Percentiles rank a stretch among this genome's conserved stretches.
These are phyloP conservation scores for Philopotamus ludificatus DNA, from an alignment of 1,140 invertebrate species.

Conservation along the genomic window DNA sequence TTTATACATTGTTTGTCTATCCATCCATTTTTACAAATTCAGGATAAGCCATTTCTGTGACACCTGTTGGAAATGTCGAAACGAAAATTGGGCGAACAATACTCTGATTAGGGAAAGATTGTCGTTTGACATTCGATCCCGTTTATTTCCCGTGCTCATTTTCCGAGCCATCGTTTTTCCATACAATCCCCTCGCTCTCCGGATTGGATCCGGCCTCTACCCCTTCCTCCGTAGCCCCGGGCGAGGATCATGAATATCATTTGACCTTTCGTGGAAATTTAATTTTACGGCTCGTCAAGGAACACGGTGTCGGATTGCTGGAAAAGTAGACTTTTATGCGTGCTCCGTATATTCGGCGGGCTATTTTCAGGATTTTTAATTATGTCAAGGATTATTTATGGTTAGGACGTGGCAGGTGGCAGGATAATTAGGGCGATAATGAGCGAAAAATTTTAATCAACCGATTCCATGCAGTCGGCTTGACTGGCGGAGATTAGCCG, in stretches of 20 bases:
- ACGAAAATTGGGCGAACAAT: not conserved
- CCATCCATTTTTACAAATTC: too few species aligned
- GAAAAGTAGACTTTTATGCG: not conserved
- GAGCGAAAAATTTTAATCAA: too few species aligned
- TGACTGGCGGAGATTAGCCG: too few species aligned
- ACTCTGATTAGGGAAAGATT: slow-evolving; percentile 3
- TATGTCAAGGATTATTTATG: not conserved
- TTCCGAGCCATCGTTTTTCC: too few species aligned
- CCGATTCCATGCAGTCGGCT: too few species aligned
- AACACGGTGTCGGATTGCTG: not conserved
- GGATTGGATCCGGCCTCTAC: not conserved
- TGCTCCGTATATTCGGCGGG: not conserved
- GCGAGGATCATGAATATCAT: slow-evolving; percentile 7
- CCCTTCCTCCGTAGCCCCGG: not conserved
- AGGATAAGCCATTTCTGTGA: too few species aligned
- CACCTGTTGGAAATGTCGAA: slow-evolving; percentile 5
- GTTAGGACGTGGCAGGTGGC: not conserved
- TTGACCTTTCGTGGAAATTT: slow-evolving; percentile 10
- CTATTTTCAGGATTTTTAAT: not conserved
- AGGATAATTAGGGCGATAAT: too few species aligned
- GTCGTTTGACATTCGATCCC: not conserved
- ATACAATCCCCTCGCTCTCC: not conserved
- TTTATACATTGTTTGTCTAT: too few species aligned
- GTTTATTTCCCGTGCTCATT: not conserved
- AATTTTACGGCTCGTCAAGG: slow-evolving; percentile 9